These are phyloP conservation scores for Uropetala carovei DNA, from an alignment of 2,888 invertebrate species.

Conservation along the genomic window DNA sequence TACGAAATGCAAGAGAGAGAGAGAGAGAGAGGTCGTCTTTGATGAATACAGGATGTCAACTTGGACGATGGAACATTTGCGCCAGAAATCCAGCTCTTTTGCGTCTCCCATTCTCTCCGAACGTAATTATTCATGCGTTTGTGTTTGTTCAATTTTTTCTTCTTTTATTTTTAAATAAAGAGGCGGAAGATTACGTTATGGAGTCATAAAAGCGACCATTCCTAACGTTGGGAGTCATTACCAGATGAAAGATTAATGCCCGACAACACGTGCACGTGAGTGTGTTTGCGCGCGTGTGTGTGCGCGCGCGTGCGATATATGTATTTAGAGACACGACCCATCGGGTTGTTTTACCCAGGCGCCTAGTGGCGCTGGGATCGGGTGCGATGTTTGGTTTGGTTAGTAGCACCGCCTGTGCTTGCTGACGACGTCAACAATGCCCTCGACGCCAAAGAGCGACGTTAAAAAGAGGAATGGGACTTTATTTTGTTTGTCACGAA, in stretches of 20 bases:
- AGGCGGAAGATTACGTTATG: not conserved
- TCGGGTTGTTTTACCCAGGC: not conserved
- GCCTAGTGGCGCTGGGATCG: not conserved
- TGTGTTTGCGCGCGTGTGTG: not conserved
- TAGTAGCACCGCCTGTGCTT: not conserved
- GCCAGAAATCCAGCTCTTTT: not conserved
- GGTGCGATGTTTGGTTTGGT: not conserved
- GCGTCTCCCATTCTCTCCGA: not conserved
- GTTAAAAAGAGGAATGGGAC: not conserved
- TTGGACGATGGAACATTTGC: not conserved
- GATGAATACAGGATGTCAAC: not conserved
- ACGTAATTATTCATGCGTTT: slow-evolving; percentile 1
- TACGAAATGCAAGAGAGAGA: not conserved
- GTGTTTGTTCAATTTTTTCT: not conserved
- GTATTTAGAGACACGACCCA: not conserved
- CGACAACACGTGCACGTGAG: not conserved
- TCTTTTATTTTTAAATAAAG: not conserved
- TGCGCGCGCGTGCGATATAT: not conserved
- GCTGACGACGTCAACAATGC: not conserved
- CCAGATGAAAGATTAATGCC: slow-evolving; percentile 13
- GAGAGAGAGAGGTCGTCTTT: not conserved
- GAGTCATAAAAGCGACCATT: not conserved
- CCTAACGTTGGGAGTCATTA: not conserved
- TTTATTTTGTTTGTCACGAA: not conserved
- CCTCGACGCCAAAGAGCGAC: not conserved